Evolutionary conservation across 2,113 vertebrate genomes (phyloP), one percentile per base, ranked within the genome.

Genomic region (Beaufortia kweichowensis): DNA sequence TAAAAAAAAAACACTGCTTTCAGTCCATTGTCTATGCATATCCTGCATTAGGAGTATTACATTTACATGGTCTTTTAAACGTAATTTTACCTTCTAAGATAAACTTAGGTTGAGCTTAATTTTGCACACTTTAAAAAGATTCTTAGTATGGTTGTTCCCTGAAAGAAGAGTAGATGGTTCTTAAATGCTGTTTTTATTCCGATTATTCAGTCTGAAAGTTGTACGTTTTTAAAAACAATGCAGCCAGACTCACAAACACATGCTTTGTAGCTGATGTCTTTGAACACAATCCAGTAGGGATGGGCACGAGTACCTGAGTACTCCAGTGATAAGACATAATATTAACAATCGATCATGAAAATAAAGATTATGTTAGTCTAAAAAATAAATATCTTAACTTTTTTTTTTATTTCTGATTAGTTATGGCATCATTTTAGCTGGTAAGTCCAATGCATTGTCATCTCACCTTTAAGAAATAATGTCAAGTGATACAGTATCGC

Each of bases 101-200:
- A 4, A 6, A 84, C 84, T 74, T 75, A 79, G 85, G 84, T 75
- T 55, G 39, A 88, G 88, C 88, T 86, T 88, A 5, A n/a, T 91
- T 90, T 91, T 91, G 88, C 90, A 90, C 91, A 91, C 89, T 89
- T 83, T 70, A 86, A 53, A 53, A 53, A 85, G 62, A 83, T 81
- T 78, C 77, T 81, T 75, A 78, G 79, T 83, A 78, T 83, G 86
- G 75, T 81, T 79, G 90, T 91, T 89, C 91, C 90, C 91, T 92
- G 83, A 83, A 82, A 70, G 61, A 83, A 82, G 78, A 86, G 55
- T 28, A 41, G 65, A 65, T 43, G 60, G 63, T 14, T 79, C 73
- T n/a, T 9, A 56, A 19, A 55, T 72, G 28, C 59, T 29, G 53
- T 43, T 19, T 33, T 48, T 48, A 35, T 70, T 61, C 19, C 6